Percentiles rank a stretch among this genome's conserved stretches.
These are phyloP conservation scores for Micrasema minimum DNA, from an alignment of 1,140 invertebrate species.

Conservation along the genomic window DNA sequence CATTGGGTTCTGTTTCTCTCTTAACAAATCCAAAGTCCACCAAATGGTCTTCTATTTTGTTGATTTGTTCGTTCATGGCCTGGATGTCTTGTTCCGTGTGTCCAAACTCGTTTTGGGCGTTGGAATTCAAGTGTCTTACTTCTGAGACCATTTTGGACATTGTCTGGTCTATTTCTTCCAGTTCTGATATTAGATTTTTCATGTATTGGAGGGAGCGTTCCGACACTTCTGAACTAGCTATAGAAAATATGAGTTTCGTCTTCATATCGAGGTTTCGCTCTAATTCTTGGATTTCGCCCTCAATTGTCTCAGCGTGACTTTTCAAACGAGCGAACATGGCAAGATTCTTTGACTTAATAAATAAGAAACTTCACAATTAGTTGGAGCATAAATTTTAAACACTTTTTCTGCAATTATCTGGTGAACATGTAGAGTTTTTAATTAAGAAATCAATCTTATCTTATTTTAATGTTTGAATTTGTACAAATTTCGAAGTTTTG, in stretches of 20 bases:
- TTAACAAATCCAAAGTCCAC: constrained; percentile 18
- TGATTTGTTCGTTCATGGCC: constrained; percentile 2
- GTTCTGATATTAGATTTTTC: constrained; percentile 4
- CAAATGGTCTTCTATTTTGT: constrained; percentile 16
- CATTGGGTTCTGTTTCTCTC: neutral
- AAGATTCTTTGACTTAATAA: too few relatives aligned
- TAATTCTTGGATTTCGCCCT: constrained; percentile 8
- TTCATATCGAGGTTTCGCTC: constrained; percentile 18
- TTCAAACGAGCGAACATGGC: constrained; percentile 24
- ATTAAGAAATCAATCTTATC: too few relatives aligned
- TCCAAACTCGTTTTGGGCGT: constrained; percentile 2
- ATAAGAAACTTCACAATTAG: too few relatives aligned
- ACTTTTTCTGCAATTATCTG: too few relatives aligned
- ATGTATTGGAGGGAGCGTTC: constrained; percentile 1
- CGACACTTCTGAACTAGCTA: constrained; percentile 14
- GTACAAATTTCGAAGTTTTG: too few relatives aligned
- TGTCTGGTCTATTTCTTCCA: constrained; percentile 13
- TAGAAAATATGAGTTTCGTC: constrained; percentile 12
- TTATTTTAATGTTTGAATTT: too few relatives aligned
- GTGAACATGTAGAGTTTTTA: too few relatives aligned
- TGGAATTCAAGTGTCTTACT: constrained; percentile 1
- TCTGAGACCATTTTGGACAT: constrained; percentile 8
- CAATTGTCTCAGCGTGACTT: constrained; percentile 23
- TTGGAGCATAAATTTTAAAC: too few relatives aligned
- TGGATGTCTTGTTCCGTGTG: neutral